Evolutionary conservation across 2,113 vertebrate genomes (phyloP).

Genomic region (Chaetorhynchus papuensis): DNA sequence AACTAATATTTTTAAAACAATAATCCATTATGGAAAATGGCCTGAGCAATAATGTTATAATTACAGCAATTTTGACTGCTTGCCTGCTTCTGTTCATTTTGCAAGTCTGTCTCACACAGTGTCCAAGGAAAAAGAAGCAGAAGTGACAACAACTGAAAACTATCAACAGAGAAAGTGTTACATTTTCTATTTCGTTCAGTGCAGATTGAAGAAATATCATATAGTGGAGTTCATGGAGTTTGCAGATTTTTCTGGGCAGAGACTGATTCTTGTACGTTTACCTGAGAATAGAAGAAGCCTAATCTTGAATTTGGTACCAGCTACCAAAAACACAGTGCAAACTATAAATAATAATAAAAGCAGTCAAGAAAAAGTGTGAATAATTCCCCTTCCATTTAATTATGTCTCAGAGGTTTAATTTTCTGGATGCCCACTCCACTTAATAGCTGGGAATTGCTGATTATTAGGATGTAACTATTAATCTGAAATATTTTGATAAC

Average conservation of each 20-base stretch:
- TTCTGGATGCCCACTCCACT: not conserved
- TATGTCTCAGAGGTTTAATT: not conserved
- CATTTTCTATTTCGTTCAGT: not conserved
- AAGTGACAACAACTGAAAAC: not conserved
- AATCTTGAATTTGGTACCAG: not conserved
- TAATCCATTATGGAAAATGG: slow-evolving; percentile 11
- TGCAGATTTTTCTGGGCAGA: not conserved
- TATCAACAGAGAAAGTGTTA: not conserved
- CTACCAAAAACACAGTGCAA: not conserved
- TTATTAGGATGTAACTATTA: not conserved
- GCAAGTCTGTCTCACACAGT: not conserved
- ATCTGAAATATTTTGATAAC: not conserved
- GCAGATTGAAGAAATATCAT: not conserved
- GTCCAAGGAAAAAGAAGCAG: not conserved
- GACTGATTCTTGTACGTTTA: not conserved
- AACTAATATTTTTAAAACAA: not conserved
- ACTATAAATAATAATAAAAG: not conserved
- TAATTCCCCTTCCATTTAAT: not conserved
- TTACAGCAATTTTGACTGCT: not conserved
- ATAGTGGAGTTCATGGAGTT: not conserved
- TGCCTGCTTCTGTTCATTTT: not conserved
- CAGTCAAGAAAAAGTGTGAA: not conserved
- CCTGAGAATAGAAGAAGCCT: not conserved
- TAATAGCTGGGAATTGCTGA: not conserved
- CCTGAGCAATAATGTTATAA: not conserved